Base-by-base conservation (phyloP, 2,888 invertebrate genomes). In the Synergus japonicus region DNA sequence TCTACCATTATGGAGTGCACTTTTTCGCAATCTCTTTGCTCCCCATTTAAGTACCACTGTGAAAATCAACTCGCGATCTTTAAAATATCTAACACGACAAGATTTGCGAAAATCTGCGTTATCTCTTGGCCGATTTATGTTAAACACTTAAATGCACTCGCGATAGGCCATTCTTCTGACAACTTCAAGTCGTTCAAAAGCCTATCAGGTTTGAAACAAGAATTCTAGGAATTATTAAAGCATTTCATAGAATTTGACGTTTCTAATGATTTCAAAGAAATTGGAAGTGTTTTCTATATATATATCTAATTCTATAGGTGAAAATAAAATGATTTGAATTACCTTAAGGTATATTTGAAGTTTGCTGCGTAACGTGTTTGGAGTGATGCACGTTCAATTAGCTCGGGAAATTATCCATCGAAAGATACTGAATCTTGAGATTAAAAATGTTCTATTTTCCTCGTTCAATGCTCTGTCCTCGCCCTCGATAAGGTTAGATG, bases 401-500 rank as follows among this genome's bases (percentile, higher is more conserved):
- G 41, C 73, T 73, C 37, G n/a, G 54, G 54, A 73, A 73, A 49
- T 54, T 37, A 41, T 73, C 73, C 73, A 73, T 73, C 54, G 73
- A 73, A 73, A 73, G 73, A 73, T 73, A 37, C 37, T 73, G 15
- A 54, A 73, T 54, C 73, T 54, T n/a, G 58, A 73, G 54, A 73
- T 58, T 37, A 58, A 73, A 73, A 73, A 49, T 37, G 73, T 73
- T 49, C 54, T 58, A 37, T 54, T 73, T 54, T 73, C 37, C 54
- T 58, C 54, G 73, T 73, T 73, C 54, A 73, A 54, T 73, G 73
- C 37, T 73, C 54, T 73, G 73, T 41, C 73, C 54, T 73, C 73
- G 73, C 49, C 41, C 73, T 73, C 73, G 73, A 73, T 73, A 73
- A 73, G 73, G 73, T 73, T 54, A 73, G 73, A 73, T 73, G 73